Percentiles rank a stretch among this genome's conserved stretches.
These are phyloP conservation scores for Xenotilapia longispinis DNA, from an alignment of 2,113 vertebrate species.

Conservation along the genomic window DNA sequence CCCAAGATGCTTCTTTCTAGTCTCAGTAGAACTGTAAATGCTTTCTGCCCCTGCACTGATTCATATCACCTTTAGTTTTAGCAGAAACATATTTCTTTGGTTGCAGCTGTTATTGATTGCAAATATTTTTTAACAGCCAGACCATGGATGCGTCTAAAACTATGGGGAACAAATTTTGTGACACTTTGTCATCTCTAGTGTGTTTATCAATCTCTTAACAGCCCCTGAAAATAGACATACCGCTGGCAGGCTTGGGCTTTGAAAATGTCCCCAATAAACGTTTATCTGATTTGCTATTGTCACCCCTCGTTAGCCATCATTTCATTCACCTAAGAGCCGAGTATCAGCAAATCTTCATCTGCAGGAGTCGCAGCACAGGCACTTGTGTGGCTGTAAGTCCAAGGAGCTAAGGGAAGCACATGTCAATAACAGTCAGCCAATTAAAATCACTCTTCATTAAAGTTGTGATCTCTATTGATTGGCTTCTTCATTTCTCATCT, in stretches of 20 bases:
- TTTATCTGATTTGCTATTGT: constrained; percentile 45
- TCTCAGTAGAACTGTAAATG: not conserved
- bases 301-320: constrained; percentile 34
- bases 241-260: not conserved
- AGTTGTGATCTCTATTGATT: constrained; percentile 73
- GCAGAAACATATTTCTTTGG: not conserved
- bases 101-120: not conserved
- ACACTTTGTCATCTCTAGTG: constrained; percentile 1
- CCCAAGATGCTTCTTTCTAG: not conserved
- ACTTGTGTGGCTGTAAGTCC: constrained; percentile 12
- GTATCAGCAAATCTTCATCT: constrained; percentile 33
- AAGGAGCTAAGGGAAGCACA: constrained; percentile 25
- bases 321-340: constrained; percentile 28
- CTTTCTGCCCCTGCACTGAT: constrained; percentile 10
- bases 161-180: not conserved
- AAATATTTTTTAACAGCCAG: not conserved
- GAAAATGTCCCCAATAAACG: constrained; percentile 1
- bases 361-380: not conserved
- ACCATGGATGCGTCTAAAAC: not conserved
- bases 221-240: not conserved
- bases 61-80: not conserved
- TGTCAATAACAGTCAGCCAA: constrained; percentile 70
- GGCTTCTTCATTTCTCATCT: constrained; percentile 62
- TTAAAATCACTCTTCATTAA: constrained; percentile 76
- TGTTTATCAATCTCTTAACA: not conserved